phyloP scores from a whole-genome alignment of 2,888 invertebrate species.

The Mesoligia furuncula region DNA sequence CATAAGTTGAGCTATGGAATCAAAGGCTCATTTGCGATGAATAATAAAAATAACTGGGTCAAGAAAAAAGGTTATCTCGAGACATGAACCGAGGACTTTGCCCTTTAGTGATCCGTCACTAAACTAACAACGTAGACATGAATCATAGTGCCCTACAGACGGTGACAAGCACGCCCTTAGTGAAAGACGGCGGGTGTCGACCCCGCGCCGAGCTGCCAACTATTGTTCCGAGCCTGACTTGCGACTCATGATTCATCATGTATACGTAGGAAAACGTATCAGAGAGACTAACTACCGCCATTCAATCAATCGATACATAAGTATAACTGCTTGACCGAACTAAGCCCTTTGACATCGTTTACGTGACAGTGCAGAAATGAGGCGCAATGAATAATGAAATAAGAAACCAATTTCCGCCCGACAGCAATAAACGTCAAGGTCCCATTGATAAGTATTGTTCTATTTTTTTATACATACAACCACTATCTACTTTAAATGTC shows the following conservation, averaged over 20 bases:
- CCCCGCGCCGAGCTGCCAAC: slow-evolving; percentile 45
- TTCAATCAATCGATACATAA: slow-evolving; percentile 16
- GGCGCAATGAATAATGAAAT: slow-evolving; percentile 18
- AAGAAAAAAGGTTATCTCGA: background rate
- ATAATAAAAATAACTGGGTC: slow-evolving; percentile 26
- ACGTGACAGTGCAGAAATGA: slow-evolving; percentile 16
- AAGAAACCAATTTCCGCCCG: slow-evolving; percentile 22
- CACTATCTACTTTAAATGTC: background rate
- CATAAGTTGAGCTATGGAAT: background rate
- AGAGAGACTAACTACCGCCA: slow-evolving; percentile 6
- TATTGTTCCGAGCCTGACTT: slow-evolving; percentile 32
- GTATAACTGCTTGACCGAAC: background rate
- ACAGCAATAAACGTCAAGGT: slow-evolving; percentile 25
- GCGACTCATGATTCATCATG: slow-evolving; percentile 29
- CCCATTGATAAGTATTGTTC: slow-evolving; percentile 26
- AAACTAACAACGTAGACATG: slow-evolving; percentile 21
- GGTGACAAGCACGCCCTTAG: slow-evolving; percentile 28
- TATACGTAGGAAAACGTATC: background rate
- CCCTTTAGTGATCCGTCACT: slow-evolving; percentile 27
- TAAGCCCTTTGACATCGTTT: slow-evolving; percentile 7
- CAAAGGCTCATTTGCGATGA: slow-evolving; percentile 14
- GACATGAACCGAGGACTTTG: slow-evolving; percentile 23
- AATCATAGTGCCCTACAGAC: slow-evolving; percentile 33
- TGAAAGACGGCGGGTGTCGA: slow-evolving; percentile 48
- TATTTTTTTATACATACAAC: slow-evolving; percentile 21